Percentiles rank a stretch among this genome's conserved stretches.
phyloP scores from a whole-genome alignment of 2,113 vertebrate genomes.

The Felis catus region DNA sequence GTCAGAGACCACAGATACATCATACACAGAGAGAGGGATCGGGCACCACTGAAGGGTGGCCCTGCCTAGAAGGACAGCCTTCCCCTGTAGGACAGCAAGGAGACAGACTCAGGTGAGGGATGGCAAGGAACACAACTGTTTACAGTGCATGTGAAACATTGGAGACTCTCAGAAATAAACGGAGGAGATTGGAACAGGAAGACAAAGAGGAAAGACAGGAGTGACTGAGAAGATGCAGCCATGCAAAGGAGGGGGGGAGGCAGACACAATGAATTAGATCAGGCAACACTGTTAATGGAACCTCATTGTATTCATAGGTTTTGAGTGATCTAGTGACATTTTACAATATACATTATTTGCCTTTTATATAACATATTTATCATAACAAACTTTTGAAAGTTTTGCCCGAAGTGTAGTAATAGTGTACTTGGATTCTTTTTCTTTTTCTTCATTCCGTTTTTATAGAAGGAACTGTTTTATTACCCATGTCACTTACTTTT shows the following conservation, averaged over 20 bases:
- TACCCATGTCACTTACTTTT: background rate
- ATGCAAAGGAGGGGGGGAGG: no score
- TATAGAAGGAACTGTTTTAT: constrained; percentile 16
- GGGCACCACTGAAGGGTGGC: no score
- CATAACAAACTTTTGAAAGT: background rate
- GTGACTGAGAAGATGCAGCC: no score
- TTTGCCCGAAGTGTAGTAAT: background rate
- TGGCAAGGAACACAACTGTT: background rate
- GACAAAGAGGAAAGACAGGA: background rate
- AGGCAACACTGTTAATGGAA: background rate
- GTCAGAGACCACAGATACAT: background rate
- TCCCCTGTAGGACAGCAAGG: background rate
- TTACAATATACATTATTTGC: background rate
- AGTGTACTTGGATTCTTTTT: background rate
- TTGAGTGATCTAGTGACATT: background rate
- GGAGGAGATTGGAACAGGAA: background rate
- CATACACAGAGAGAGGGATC: background rate
- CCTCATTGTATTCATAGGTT: background rate
- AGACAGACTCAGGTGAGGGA: background rate
- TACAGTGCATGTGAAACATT: background rate
- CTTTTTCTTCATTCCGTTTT: background rate
- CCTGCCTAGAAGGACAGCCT: background rate
- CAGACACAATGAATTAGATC: background rate
- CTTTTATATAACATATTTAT: background rate
- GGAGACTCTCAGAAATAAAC: background rate